phyloP scores from a whole-genome alignment of 2,797 vertebrate genomes.

The Aldrovandia affinis region DNA sequence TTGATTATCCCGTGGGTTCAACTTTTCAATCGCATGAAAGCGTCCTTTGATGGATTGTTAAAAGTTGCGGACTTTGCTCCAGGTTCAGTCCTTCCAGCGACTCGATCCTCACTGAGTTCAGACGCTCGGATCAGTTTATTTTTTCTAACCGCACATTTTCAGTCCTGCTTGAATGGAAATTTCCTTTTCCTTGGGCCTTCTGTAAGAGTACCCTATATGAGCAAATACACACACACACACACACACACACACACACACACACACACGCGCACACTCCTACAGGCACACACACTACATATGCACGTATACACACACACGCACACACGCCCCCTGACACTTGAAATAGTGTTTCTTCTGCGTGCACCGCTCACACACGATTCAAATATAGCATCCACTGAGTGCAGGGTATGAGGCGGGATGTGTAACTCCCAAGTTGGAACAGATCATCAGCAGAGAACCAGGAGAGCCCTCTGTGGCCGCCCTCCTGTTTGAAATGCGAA shows the following conservation, averaged over 20 bases:
- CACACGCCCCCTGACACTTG: neutral
- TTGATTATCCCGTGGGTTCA: neutral
- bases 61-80: neutral
- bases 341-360: neutral
- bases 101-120: neutral
- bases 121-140: neutral
- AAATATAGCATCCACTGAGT: too few species aligned
- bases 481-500: too few species aligned
- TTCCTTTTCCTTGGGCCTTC: neutral
- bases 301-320: neutral
- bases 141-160: slow-evolving; percentile 1
- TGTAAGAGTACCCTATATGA: neutral
- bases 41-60: neutral
- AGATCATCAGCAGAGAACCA: too few species aligned
- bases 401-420: too few species aligned
- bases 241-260: neutral
- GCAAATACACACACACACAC: neutral
- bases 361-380: too few species aligned
- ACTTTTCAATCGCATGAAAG: neutral
- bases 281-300: neutral
- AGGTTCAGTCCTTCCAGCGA: slow-evolving; percentile 7
- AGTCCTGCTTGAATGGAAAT: slow-evolving; percentile 14
- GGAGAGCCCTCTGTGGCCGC: too few species aligned
- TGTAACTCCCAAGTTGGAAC: too few species aligned
- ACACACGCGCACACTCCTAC: neutral